Evolutionary conservation across 2,113 vertebrate genomes (phyloP).

Genomic region (Notiomystis cincta): DNA sequence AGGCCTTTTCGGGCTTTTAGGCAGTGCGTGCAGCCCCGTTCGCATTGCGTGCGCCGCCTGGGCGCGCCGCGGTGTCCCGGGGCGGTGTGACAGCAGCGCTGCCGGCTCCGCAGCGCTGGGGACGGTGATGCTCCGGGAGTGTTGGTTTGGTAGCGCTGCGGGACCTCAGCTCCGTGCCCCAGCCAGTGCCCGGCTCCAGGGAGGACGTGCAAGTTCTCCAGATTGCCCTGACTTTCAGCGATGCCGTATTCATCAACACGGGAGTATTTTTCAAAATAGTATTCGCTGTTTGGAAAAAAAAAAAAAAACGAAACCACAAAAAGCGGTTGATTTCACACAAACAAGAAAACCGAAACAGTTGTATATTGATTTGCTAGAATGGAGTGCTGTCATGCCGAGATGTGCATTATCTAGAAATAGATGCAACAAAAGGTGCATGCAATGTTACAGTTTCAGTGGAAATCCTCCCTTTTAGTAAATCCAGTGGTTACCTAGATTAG

Average conservation of each 20-base stretch:
- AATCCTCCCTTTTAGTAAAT: neutral
- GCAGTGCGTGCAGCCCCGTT: rapidly evolving
- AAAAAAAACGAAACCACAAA: neutral
- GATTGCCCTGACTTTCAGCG: too few relatives aligned
- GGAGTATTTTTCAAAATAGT: neutral
- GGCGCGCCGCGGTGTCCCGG: neutral
- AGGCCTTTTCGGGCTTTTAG: neutral
- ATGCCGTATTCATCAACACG: neutral
- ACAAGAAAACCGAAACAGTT: neutral
- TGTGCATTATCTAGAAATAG: neutral
- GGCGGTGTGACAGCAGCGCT: rapidly evolving
- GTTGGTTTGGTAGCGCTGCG: rapidly evolving
- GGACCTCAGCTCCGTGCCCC: neutral
- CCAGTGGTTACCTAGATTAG: neutral
- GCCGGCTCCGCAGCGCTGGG: rapidly evolving
- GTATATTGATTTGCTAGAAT: neutral
- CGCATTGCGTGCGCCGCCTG: rapidly evolving
- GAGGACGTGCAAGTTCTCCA: too few relatives aligned
- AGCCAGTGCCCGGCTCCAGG: neutral
- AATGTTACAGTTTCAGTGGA: neutral
- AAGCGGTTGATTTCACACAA: neutral
- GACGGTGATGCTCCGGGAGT: rapidly evolving
- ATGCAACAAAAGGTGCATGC: rapidly evolving
- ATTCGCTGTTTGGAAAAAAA: neutral
- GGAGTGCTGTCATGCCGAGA: neutral